Evolutionary conservation across 2,888 invertebrate genomes (phyloP).

Genomic region (Copidosoma aretas): DNA sequence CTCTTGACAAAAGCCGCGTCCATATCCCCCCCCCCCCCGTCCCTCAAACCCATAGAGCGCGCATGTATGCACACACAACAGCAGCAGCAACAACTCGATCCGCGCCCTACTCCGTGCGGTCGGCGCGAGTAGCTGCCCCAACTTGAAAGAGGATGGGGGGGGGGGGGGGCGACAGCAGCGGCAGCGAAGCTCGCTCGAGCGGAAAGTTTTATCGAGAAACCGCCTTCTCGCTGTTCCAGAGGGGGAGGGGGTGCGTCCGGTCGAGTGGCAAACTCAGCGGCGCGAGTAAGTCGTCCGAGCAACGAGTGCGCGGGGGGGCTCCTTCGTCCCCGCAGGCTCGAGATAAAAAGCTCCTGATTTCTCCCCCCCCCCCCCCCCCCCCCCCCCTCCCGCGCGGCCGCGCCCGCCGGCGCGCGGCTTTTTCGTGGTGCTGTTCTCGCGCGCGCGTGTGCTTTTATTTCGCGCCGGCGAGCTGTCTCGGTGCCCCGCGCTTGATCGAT

Average conservation of each 20-base stretch:
- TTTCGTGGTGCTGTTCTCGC: too few relatives aligned
- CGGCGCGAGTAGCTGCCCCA: background rate
- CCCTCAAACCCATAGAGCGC: background rate
- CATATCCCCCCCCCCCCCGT: background rate
- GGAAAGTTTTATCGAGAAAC: slow-evolving; percentile 26
- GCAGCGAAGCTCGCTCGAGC: slow-evolving; percentile 10
- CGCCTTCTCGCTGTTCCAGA: slow-evolving; percentile 19
- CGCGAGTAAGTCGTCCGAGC: slow-evolving; percentile 29
- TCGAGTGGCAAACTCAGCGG: slow-evolving; percentile 11
- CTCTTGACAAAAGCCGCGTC: background rate
- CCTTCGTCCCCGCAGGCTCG: background rate
- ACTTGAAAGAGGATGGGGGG: background rate
- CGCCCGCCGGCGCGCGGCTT: too few relatives aligned
- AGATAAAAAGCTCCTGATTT: slow-evolving; percentile 32
- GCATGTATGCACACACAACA: background rate
- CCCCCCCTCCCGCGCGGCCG: background rate
- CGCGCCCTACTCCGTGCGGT: background rate
- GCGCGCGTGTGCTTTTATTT: too few relatives aligned
- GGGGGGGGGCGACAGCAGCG: slow-evolving; percentile 38
- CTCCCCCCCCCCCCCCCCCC: background rate
- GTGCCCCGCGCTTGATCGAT: too few relatives aligned
- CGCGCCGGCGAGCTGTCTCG: too few relatives aligned
- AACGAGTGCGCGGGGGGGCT: background rate
- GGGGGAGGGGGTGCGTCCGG: background rate
- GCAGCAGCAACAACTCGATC: background rate